Conservation (phyloP, 2,113 vertebrate genomes). For the Ranitomeya imitator region DNA sequence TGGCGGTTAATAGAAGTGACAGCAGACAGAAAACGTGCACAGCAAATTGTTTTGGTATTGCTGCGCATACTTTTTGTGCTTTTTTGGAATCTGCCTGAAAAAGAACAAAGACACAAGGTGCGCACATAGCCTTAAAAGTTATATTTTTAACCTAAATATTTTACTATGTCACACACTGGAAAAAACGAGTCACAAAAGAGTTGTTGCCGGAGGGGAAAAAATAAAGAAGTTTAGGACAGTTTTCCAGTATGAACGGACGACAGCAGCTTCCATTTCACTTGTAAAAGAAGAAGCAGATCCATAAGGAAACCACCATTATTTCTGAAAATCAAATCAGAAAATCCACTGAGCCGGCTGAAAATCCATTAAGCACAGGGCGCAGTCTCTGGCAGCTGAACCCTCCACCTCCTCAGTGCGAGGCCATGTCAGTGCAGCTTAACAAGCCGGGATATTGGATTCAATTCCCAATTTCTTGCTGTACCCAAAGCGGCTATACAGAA, state of each 20-base stretch:
- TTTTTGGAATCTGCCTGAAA: too few relatives aligned
- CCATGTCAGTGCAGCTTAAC: constrained; percentile 51
- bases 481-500: constrained; percentile 35
- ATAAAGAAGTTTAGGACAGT: neutral
- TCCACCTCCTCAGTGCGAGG: constrained; percentile 33
- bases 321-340: constrained; percentile 23
- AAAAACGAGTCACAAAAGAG: too few relatives aligned
- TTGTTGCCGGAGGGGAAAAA: too few relatives aligned
- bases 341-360: constrained; percentile 18
- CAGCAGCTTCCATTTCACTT: neutral
- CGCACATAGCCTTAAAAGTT: too few relatives aligned
- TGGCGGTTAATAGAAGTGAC: too few relatives aligned
- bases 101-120: too few relatives aligned
- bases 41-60: too few relatives aligned
- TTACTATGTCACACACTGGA: too few relatives aligned
- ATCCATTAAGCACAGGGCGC: constrained; percentile 20
- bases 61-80: too few relatives aligned
- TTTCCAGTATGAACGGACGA: neutral
- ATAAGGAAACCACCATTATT: constrained; percentile 38
- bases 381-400: constrained; percentile 1
- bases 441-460: constrained; percentile 40
- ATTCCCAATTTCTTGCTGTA: constrained; percentile 35
- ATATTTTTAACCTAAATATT: too few relatives aligned
- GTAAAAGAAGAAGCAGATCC: neutral
- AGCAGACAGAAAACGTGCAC: too few relatives aligned